A percentile compares a stretch with the other conserved stretches of the same genome.
phyloP scores from a whole-genome alignment of 2,888 invertebrate species.

The Parnassius orleans region DNA sequence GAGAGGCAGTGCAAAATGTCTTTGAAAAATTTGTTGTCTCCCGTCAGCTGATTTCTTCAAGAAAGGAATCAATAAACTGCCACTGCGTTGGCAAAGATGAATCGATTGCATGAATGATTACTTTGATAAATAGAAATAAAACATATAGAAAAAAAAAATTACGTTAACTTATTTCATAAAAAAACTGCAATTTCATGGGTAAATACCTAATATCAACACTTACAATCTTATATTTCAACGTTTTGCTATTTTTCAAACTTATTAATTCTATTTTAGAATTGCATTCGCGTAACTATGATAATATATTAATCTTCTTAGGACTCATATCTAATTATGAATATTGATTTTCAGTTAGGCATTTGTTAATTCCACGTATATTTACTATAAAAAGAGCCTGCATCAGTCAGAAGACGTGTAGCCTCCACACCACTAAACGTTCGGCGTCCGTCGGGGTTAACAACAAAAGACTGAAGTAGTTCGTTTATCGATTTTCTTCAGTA shows the following conservation, averaged over 20 bases:
- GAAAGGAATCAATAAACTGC: no score
- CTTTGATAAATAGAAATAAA: no score
- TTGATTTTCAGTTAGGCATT: constrained; percentile 28
- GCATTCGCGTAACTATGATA: constrained; percentile 3
- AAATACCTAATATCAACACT: no score
- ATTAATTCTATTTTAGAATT: not conserved
- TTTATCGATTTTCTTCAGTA: constrained; percentile 44
- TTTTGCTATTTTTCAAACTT: not conserved
- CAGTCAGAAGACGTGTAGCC: constrained; percentile 29
- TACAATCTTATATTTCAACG: no score
- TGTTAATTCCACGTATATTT: constrained; percentile 21
- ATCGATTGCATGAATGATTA: no score
- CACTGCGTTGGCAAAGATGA: no score
- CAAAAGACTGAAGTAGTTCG: constrained; percentile 45
- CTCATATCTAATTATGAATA: constrained; percentile 36
- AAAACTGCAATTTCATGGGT: no score
- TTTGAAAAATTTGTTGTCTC: no score
- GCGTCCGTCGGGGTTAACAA: constrained; percentile 31
- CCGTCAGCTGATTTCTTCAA: no score
- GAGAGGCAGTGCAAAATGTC: no score
- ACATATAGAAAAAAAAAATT: no score
- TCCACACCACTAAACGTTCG: constrained; percentile 23
- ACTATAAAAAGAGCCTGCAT: constrained; percentile 29
- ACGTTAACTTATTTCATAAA: no score
- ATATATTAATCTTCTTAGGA: constrained; percentile 16